Conservation (phyloP, 2,888 invertebrate genomes). For the Eubasilissa splendida region DNA sequence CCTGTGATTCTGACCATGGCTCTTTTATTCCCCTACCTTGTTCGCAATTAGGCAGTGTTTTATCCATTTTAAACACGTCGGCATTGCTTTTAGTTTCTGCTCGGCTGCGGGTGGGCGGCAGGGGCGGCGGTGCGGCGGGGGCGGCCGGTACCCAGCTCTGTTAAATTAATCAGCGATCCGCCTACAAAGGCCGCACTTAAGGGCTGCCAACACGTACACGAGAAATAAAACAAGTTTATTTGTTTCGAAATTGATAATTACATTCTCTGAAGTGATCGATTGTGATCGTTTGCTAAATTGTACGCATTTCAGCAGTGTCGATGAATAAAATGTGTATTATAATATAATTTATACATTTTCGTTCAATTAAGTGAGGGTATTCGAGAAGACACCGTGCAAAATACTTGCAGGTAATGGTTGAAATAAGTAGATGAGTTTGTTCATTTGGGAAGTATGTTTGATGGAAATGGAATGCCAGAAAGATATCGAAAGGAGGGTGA, state of each 20-base stretch:
- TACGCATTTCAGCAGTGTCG: too few relatives aligned
- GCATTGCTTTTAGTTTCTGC: slow-evolving; percentile 5
- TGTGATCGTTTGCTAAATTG: neutral
- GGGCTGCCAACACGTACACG: neutral
- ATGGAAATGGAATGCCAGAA: too few relatives aligned
- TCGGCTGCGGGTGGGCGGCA: neutral
- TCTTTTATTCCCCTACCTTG: too few relatives aligned
- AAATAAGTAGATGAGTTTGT: too few relatives aligned
- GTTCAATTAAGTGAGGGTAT: too few relatives aligned
- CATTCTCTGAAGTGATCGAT: neutral
- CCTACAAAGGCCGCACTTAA: slow-evolving; percentile 31
- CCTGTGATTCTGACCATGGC: too few relatives aligned
- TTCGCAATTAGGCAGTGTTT: neutral
- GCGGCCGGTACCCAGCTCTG: slow-evolving; percentile 27
- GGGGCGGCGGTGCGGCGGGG: slow-evolving; percentile 5
- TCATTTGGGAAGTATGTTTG: too few relatives aligned
- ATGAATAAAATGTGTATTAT: too few relatives aligned
- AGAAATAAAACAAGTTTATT: neutral
- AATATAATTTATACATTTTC: too few relatives aligned
- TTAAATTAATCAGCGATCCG: slow-evolving; percentile 43
- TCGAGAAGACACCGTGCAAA: too few relatives aligned
- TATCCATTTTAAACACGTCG: slow-evolving; percentile 2
- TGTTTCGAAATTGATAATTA: neutral
- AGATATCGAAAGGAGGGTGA: too few relatives aligned
- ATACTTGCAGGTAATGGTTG: too few relatives aligned